These are phyloP conservation scores for Bombylius discolor DNA, from an alignment of 2,888 invertebrate species.

Conservation along the genomic window DNA sequence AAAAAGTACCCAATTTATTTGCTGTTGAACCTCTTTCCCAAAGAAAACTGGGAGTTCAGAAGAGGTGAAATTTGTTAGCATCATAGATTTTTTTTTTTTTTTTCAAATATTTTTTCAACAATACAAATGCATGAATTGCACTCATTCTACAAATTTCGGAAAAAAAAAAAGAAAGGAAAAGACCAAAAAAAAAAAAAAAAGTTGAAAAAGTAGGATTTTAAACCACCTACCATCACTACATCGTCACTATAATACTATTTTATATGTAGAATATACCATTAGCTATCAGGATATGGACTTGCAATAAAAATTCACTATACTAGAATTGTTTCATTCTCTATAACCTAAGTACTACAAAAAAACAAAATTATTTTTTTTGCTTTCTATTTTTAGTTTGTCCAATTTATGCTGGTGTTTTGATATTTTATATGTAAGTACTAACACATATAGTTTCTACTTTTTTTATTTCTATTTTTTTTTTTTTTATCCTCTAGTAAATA, in stretches of 20 bases:
- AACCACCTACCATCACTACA: background rate
- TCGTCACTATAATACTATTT: background rate
- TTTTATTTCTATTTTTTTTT: too few species aligned
- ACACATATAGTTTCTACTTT: too few species aligned
- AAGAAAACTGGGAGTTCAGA: background rate
- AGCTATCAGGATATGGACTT: background rate
- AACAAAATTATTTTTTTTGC: too few species aligned
- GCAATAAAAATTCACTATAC: conserved; percentile 3
- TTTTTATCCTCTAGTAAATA: background rate
- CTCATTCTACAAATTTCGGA: too few species aligned
- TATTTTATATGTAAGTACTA: too few species aligned
- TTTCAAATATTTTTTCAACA: background rate
- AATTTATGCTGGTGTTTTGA: too few species aligned
- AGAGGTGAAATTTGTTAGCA: background rate
- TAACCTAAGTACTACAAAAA: too few species aligned
- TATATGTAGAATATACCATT: background rate
- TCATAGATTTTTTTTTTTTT: background rate
- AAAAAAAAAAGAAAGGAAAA: too few species aligned
- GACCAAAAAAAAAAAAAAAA: too few species aligned
- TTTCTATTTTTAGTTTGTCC: too few species aligned
- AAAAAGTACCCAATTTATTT: conserved; percentile 6
- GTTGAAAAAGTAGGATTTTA: too few species aligned
- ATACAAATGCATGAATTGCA: too few species aligned
- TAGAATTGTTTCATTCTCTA: background rate
- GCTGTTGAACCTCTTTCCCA: conserved; percentile 4